Evolutionary conservation across 2,888 invertebrate genomes (phyloP).

Genomic region (Dasysyrphus tricinctus): DNA sequence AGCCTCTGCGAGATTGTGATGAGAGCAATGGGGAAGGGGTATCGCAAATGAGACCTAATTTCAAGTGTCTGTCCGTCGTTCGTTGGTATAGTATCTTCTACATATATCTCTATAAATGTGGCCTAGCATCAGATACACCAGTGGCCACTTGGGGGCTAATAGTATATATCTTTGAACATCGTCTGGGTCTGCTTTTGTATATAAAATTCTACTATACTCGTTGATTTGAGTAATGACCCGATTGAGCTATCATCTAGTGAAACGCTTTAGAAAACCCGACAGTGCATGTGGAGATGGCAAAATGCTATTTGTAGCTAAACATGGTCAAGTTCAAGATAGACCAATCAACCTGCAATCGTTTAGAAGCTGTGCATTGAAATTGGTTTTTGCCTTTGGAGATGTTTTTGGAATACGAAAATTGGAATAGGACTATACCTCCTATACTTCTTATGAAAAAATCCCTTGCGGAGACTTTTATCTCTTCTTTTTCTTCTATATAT

Average conservation of each 20-base stretch:
- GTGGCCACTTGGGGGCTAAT: slow-evolving; percentile 66
- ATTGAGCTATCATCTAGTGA: slow-evolving; percentile 73
- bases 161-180: slow-evolving; percentile 39
- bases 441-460: neutral
- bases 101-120: slow-evolving; percentile 20
- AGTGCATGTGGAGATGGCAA: slow-evolving; percentile 39
- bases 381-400: slow-evolving; percentile 30
- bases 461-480: no score
- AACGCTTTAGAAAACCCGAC: slow-evolving; percentile 44
- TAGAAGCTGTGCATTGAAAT: slow-evolving; percentile 22
- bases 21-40: neutral
- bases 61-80: slow-evolving; percentile 31
- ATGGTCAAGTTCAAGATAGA: slow-evolving; percentile 73
- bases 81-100: neutral
- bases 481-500: slow-evolving; percentile 12
- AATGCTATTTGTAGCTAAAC: slow-evolving; percentile 48
- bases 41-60: slow-evolving; percentile 73
- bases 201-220: slow-evolving; percentile 28
- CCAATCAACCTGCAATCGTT: slow-evolving; percentile 65
- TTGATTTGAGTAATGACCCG: slow-evolving; percentile 70
- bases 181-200: slow-evolving; percentile 35
- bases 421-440: slow-evolving; percentile 46
- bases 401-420: slow-evolving; percentile 29
- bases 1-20: slow-evolving; percentile 7
- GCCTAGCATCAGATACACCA: neutral